Percentiles rank a stretch among this genome's conserved stretches.
Evolutionary conservation across 1,140 invertebrate species (phyloP).

Genomic region (Apis florea): DNA sequence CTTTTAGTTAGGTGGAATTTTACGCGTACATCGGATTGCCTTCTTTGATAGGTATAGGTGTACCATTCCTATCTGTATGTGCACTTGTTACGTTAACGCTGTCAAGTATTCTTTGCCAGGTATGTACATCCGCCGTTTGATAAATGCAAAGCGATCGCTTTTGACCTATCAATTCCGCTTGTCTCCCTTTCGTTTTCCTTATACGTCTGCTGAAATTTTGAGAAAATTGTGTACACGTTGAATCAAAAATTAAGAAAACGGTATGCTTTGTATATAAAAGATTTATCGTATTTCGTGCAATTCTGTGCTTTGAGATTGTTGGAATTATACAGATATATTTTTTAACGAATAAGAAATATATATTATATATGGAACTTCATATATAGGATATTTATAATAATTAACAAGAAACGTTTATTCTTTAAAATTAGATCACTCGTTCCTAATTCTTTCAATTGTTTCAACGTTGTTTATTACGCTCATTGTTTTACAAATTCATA

Average conservation of each 20-base stretch:
- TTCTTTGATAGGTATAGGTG: neutral
- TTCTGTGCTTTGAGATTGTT: too few relatives aligned
- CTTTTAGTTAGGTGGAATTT: constrained; percentile 29
- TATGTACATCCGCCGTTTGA: neutral
- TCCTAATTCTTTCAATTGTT: too few relatives aligned
- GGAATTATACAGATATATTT: too few relatives aligned
- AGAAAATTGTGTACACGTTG: neutral
- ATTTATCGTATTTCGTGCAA: too few relatives aligned
- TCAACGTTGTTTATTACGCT: too few relatives aligned
- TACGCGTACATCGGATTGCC: constrained; percentile 11
- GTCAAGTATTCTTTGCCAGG: neutral
- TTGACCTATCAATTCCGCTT: neutral
- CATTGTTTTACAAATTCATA: too few relatives aligned
- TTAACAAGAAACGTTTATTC: too few relatives aligned
- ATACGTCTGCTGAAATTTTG: neutral
- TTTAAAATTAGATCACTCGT: too few relatives aligned
- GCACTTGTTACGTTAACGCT: neutral
- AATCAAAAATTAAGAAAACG: neutral
- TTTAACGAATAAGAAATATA: too few relatives aligned
- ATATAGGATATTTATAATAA: too few relatives aligned
- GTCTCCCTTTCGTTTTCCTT: neutral
- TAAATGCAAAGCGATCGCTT: neutral
- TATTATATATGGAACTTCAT: too few relatives aligned
- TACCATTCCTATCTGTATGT: neutral
- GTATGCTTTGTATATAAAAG: too few relatives aligned